phyloP scores from a whole-genome alignment of 2,888 invertebrate species.

The Agonum fuliginosum region DNA sequence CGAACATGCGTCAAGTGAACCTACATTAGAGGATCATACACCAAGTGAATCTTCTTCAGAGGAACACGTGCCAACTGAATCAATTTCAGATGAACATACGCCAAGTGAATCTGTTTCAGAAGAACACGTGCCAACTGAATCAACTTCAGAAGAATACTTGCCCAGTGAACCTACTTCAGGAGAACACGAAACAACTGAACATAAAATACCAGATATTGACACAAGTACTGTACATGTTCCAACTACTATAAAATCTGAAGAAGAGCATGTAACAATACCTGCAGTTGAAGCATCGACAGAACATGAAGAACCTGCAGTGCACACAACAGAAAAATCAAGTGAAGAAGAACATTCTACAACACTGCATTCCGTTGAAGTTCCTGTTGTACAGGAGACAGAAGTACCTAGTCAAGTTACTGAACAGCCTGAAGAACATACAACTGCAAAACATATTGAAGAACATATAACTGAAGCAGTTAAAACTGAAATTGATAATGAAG shows the following conservation, averaged over 20 bases:
- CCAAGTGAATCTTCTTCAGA: constrained; percentile 35
- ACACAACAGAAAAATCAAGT: constrained; percentile 11
- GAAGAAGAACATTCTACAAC: constrained; percentile 25
- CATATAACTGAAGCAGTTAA: constrained; percentile 40
- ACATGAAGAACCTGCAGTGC: constrained; percentile 35
- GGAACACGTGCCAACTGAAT: constrained; percentile 8
- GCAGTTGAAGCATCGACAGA: not conserved
- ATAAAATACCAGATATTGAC: not conserved
- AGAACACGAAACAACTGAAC: not conserved
- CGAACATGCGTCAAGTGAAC: not conserved
- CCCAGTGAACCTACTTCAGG: not conserved
- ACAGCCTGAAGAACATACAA: constrained; percentile 37
- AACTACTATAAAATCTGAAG: constrained; percentile 18
- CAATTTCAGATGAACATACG: not conserved
- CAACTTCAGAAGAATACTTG: constrained; percentile 41
- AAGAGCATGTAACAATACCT: not conserved
- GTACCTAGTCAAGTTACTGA: constrained; percentile 36
- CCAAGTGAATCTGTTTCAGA: no score
- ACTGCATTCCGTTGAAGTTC: constrained; percentile 11
- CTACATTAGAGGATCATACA: constrained; percentile 45
- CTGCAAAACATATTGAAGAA: not conserved
- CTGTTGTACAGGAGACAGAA: constrained; percentile 28
- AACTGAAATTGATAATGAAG: constrained; percentile 50
- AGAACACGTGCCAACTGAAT: constrained; percentile 35
- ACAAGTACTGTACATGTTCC: not conserved